A percentile compares a stretch with the other conserved stretches of the same genome.
Conservation (phyloP, 1,140 invertebrate species). For the Ptiloglossa arizonensis region DNA sequence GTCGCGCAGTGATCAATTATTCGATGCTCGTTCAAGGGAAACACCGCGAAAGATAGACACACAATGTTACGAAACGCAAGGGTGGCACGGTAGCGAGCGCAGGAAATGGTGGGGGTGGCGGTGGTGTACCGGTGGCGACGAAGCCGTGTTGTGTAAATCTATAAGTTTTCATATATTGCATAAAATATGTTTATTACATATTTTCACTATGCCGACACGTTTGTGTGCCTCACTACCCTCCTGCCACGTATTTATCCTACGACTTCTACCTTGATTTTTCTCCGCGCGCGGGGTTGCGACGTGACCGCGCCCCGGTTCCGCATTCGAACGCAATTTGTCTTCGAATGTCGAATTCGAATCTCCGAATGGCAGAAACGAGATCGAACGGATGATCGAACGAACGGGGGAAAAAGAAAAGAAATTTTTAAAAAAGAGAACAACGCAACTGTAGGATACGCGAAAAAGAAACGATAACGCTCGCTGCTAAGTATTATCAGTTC, state of each 20-base stretch:
- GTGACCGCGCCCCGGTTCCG: neutral
- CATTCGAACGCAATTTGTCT: neutral
- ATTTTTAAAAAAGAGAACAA: neutral
- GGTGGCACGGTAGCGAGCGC: neutral
- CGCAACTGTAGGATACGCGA: neutral
- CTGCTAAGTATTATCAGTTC: neutral
- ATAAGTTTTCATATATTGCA: slow-evolving; percentile 64
- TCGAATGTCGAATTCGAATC: neutral
- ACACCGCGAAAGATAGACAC: neutral
- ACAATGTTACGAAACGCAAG: neutral
- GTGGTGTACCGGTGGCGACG: slow-evolving; percentile 22
- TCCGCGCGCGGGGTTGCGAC: neutral
- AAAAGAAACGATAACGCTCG: neutral
- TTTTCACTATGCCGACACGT: slow-evolving; percentile 64
- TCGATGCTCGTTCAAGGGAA: neutral
- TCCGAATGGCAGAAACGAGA: neutral
- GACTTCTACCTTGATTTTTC: slow-evolving; percentile 16
- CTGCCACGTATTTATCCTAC: slow-evolving; percentile 11
- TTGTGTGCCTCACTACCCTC: slow-evolving; percentile 43
- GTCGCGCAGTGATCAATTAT: neutral
- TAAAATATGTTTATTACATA: slow-evolving; percentile 69
- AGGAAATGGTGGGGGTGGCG: slow-evolving; percentile 38
- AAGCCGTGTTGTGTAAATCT: slow-evolving; percentile 52
- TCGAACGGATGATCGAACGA: neutral
- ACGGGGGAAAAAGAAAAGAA: neutral